Percentiles rank a stretch among this genome's conserved stretches.
Evolutionary conservation across 1,140 invertebrate genomes (phyloP).

Genomic region (Eciton burchellii): DNA sequence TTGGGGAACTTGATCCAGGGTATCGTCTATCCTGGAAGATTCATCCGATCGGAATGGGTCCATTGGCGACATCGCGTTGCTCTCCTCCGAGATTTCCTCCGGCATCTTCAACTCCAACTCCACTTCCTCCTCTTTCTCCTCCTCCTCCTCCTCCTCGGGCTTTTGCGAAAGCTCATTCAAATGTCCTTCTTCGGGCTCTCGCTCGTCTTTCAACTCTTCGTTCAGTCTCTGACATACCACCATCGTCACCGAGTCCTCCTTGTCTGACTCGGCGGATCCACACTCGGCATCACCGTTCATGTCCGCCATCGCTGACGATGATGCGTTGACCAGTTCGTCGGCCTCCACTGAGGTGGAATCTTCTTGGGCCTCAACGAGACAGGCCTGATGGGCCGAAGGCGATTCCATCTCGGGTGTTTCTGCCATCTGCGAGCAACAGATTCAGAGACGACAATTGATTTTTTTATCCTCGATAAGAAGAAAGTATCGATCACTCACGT

Average conservation of each 20-base stretch:
- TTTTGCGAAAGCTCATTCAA: background rate
- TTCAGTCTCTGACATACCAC: conserved; percentile 27
- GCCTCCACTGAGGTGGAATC: conserved; percentile 77
- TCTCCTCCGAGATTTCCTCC: background rate
- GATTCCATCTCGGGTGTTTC: conserved; percentile 81
- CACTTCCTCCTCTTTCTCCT: background rate
- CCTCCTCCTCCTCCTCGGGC: background rate
- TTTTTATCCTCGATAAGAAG: background rate
- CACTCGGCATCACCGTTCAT: background rate
- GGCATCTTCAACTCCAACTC: background rate
- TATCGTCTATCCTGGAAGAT: background rate
- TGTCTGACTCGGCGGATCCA: background rate
- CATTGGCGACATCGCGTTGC: background rate
- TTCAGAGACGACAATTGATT: background rate
- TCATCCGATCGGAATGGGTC: background rate
- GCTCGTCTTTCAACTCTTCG: background rate
- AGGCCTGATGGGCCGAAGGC: conserved; percentile 73
- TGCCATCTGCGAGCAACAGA: conserved; percentile 69
- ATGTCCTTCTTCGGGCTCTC: background rate
- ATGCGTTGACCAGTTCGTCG: background rate
- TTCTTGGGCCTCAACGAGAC: conserved; percentile 75
- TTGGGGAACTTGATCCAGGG: background rate
- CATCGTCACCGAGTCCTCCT: conserved; percentile 16
- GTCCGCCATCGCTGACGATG: background rate
- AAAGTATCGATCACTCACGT: background rate